Evolutionary conservation across 2,113 vertebrate genomes (phyloP).

Genomic region (Agapornis roseicollis): DNA sequence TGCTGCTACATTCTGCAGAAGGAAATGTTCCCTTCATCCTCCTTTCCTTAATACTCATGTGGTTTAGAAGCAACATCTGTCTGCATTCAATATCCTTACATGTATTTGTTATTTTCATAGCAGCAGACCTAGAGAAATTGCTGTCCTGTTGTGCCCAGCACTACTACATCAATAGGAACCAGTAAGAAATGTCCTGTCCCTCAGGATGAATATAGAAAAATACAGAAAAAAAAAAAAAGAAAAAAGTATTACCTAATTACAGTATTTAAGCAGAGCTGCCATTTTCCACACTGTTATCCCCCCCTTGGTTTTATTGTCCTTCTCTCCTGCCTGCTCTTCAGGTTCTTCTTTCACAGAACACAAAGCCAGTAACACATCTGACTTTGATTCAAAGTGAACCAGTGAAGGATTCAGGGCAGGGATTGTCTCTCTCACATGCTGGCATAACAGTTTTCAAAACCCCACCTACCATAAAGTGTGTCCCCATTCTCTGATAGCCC

Average conservation of each 20-base stretch:
- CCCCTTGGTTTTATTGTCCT: neutral
- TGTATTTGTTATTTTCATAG: neutral
- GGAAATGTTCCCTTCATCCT: neutral
- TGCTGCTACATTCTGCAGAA: neutral
- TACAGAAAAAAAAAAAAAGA: accelerated
- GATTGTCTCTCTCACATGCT: neutral
- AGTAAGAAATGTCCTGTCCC: neutral
- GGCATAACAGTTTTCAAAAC: neutral
- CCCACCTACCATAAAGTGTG: neutral
- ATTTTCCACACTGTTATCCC: neutral
- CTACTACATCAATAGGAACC: neutral
- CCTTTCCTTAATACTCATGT: neutral
- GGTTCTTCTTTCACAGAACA: neutral
- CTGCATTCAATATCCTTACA: neutral
- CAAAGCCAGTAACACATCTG: neutral
- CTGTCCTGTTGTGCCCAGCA: neutral
- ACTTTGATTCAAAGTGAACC: neutral
- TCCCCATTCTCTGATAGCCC: neutral
- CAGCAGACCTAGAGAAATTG: neutral
- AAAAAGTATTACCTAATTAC: neutral
- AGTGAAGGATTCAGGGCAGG: neutral
- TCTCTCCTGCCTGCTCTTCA: neutral
- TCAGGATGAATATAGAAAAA: neutral
- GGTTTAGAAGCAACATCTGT: neutral
- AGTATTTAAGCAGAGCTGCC: neutral